These are phyloP conservation scores for Diarsia mendica DNA, from an alignment of 2,888 invertebrate species.

Conservation along the genomic window DNA sequence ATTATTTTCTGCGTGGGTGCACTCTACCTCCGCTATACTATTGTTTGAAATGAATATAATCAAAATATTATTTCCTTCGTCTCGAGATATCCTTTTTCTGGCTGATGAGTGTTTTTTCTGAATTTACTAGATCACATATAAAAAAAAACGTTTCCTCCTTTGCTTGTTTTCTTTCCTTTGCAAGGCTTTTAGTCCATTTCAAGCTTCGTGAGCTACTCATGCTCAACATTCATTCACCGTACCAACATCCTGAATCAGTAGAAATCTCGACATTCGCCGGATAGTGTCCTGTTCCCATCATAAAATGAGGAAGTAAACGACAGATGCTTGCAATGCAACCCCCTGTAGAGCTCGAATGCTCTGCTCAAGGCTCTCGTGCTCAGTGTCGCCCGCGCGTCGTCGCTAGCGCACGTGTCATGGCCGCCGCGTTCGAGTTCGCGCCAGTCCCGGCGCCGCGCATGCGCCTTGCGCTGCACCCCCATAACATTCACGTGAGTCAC, in stretches of 20 bases:
- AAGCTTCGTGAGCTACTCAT: neutral
- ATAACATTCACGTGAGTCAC: slow-evolving; percentile 86
- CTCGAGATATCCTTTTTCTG: neutral
- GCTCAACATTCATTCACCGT: neutral
- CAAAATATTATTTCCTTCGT: neutral
- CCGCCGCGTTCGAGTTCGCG: slow-evolving; percentile 60
- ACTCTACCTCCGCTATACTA: too few species aligned
- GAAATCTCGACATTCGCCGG: slow-evolving; percentile 33
- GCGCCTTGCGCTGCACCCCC: slow-evolving; percentile 84
- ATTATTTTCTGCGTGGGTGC: neutral
- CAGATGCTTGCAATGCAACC: slow-evolving; percentile 62
- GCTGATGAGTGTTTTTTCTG: neutral
- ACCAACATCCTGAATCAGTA: slow-evolving; percentile 37
- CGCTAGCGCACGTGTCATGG: slow-evolving; percentile 77
- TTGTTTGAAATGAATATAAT: neutral
- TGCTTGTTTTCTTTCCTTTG: neutral
- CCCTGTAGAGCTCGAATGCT: slow-evolving; percentile 51
- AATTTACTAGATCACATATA: neutral
- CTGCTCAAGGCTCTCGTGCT: slow-evolving; percentile 40
- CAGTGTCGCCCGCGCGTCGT: slow-evolving; percentile 68
- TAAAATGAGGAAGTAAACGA: slow-evolving; percentile 64
- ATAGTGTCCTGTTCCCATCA: slow-evolving; percentile 34
- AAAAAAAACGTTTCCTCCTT: neutral
- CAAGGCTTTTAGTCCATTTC: neutral
- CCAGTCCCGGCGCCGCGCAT: slow-evolving; percentile 84